A percentile compares a stretch with the other conserved stretches of the same genome.
Evolutionary conservation across 2,888 invertebrate genomes (phyloP).

Genomic region (Agriotes lineatus): DNA sequence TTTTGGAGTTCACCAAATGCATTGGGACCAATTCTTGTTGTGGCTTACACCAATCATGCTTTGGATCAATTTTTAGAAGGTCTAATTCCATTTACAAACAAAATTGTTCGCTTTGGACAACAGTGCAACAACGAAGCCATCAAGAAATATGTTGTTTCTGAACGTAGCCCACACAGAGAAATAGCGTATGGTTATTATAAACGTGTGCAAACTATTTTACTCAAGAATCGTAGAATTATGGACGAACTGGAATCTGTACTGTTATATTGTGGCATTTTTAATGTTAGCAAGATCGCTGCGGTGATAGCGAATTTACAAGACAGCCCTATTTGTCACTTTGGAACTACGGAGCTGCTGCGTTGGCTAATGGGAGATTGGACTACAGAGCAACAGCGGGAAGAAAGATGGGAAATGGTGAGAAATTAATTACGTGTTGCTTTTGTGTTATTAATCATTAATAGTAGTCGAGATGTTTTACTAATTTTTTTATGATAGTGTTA

Average conservation of each 20-base stretch:
- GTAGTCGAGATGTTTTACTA: neutral
- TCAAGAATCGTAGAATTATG: neutral
- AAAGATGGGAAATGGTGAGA: neutral
- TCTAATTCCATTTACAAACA: conserved; percentile 70
- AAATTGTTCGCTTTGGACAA: conserved; percentile 78
- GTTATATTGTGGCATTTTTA: neutral
- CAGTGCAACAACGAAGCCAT: conserved; percentile 74
- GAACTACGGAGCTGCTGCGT: no score
- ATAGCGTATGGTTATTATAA: neutral
- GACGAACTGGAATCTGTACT: neutral
- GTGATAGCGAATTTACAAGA: neutral
- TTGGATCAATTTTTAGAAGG: conserved; percentile 87
- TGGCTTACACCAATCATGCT: no score
- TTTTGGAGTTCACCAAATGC: no score
- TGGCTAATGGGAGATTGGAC: neutral
- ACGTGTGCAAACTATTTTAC: neutral
- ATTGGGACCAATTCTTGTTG: conserved; percentile 90
- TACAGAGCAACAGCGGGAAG: neutral
- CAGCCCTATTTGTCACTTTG: neutral
- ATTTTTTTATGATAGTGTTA: neutral
- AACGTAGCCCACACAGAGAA: conserved; percentile 41
- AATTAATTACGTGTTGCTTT: neutral
- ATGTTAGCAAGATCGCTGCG: neutral
- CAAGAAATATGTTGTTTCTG: conserved; percentile 68
- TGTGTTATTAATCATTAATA: neutral